Evolutionary conservation across 2,888 invertebrate species (phyloP).

Genomic region (Philopedon plagiatum): DNA sequence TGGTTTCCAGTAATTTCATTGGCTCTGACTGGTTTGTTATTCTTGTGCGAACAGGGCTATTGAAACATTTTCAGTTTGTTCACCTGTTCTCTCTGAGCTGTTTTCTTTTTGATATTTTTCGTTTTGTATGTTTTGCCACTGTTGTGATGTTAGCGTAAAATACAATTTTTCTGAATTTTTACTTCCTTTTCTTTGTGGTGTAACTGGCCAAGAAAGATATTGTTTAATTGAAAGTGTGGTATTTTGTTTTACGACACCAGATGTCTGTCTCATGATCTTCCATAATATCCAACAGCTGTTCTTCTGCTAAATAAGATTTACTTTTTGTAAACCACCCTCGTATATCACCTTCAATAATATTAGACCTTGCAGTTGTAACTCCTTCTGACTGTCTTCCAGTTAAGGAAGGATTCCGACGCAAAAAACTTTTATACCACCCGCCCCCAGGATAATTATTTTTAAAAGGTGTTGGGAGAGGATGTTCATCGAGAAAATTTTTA

Average conservation of each 20-base stretch:
- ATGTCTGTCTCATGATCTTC: not conserved
- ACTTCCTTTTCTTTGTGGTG: slow-evolving; percentile 13
- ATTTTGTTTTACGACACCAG: slow-evolving; percentile 1
- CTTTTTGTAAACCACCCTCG: slow-evolving; percentile 56
- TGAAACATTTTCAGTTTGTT: no score
- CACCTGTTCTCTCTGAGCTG: not conserved
- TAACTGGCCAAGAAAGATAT: slow-evolving; percentile 20
- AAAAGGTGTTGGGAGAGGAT: slow-evolving; percentile 36
- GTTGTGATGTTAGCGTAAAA: slow-evolving; percentile 7
- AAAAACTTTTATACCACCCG: slow-evolving; percentile 55
- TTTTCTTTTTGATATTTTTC: not conserved
- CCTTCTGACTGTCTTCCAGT: slow-evolving; percentile 53
- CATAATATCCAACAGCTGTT: no score
- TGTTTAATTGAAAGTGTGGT: no score
- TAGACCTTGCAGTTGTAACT: slow-evolving; percentile 56
- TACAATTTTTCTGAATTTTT: slow-evolving; percentile 9
- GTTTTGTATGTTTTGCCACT: slow-evolving; percentile 17
- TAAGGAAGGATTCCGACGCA: slow-evolving; percentile 55
- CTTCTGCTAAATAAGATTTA: slow-evolving; percentile 51
- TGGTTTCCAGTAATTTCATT: no score
- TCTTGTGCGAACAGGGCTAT: no score
- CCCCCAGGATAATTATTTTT: no score
- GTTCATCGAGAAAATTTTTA: slow-evolving; percentile 43
- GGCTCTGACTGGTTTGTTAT: no score
- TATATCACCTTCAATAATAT: slow-evolving; percentile 56